Evolutionary conservation across 2,797 vertebrate genomes (phyloP).

Genomic region (Argyrosomus regius): DNA sequence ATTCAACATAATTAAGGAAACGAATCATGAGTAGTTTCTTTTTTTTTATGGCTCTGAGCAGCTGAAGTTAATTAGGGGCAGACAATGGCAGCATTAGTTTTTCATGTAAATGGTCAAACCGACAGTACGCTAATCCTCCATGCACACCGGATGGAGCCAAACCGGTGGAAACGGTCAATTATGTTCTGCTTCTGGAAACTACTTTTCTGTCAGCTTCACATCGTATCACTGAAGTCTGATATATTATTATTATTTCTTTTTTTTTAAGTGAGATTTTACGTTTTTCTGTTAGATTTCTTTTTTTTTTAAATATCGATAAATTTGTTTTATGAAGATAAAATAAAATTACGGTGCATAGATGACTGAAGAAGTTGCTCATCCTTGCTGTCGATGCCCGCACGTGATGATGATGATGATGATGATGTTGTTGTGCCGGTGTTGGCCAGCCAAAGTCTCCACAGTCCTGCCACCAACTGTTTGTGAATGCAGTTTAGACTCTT

Average conservation of each 20-base stretch:
- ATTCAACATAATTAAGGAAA: slow-evolving; percentile 61
- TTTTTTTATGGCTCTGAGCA: slow-evolving; percentile 37
- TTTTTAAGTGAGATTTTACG: slow-evolving; percentile 62
- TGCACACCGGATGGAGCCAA: slow-evolving; percentile 40
- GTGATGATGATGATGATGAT: not conserved
- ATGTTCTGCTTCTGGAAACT: slow-evolving; percentile 30
- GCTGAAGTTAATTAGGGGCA: slow-evolving; percentile 68
- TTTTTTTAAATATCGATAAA: slow-evolving; percentile 51
- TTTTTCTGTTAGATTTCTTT: slow-evolving; percentile 56
- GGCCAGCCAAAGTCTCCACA: slow-evolving; percentile 19
- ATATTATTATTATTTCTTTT: slow-evolving; percentile 9
- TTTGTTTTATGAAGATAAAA: slow-evolving; percentile 73
- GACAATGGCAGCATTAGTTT: slow-evolving; percentile 58
- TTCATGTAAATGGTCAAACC: slow-evolving; percentile 59
- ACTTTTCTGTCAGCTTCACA: slow-evolving; percentile 21
- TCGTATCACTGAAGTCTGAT: slow-evolving; percentile 42
- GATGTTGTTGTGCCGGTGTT: not conserved
- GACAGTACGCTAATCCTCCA: slow-evolving; percentile 53
- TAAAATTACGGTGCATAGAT: slow-evolving; percentile 61
- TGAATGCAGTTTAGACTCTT: slow-evolving; percentile 31
- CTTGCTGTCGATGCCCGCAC: slow-evolving; percentile 8
- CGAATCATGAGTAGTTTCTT: slow-evolving; percentile 38
- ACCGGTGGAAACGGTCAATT: slow-evolving; percentile 36
- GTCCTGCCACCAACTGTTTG: not conserved
- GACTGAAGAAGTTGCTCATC: not conserved